Base-by-base conservation (phyloP, 2,888 invertebrate genomes). In the Plebejus melissa region DNA sequence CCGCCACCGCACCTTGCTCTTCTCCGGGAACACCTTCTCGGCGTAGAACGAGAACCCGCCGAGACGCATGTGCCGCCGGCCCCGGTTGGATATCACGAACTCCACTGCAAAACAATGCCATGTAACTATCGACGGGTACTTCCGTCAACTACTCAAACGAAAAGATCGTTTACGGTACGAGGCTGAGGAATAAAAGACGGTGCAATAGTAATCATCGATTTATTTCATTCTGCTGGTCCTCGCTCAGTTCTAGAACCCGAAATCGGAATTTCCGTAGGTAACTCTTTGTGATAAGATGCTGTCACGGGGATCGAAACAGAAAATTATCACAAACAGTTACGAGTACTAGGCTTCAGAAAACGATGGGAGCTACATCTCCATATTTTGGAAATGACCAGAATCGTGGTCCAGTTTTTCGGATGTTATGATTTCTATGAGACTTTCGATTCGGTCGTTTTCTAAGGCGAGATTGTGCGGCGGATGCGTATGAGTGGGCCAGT, bases 21-120 rank as follows among this genome's bases (percentile, higher is more conserved):
- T 94, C 85, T 93, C 91, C 1, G 93, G 94, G 79, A 94, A 93
- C 78, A 91, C 93, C 83, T 94, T 94, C 86, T 94, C 94, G 75
- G 94, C 94, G 79, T 94, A 94, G 86, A 94, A 94, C 60, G 94
- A 90, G 82, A 93, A 94, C 76, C 94, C 94, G 77, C 87, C 89
- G 77, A 94, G 89, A 78, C 92, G 90, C 93, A 94, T 92, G 80
- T 94, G 94, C 79, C 94, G 87, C 78, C 93, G 87, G 57, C 94
- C 94, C 57, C 94, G 91, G 82, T 94, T 94, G 77, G 94, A 93
- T 86, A 94, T 94, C 89, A 94, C 91, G 91, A 93, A 94, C 85
- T 94, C 92, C 81, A 93, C 94, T 94, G 93, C 78, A 93, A 94
- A 88, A 65, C 11, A 65, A 13, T 36, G 11, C 1, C 16, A 32